Conservation (phyloP, 2,888 invertebrate genomes). For the Lordiphosa fenestrarum region DNA sequence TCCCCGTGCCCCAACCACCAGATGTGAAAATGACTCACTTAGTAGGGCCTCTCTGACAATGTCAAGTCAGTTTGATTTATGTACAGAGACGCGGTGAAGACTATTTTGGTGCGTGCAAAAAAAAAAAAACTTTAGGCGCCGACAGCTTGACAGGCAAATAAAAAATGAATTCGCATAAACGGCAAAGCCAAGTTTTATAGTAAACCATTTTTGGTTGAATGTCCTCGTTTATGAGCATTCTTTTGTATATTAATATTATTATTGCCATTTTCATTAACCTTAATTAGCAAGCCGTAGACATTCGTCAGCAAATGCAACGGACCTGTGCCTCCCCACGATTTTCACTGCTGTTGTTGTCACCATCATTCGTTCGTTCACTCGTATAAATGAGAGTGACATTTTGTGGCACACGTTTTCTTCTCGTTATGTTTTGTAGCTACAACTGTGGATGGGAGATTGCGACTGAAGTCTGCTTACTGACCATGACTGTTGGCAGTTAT, state of each 20-base stretch:
- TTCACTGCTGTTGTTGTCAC: constrained; percentile 5
- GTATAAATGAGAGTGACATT: constrained; percentile 66
- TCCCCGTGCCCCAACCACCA: neutral
- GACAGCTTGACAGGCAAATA: constrained; percentile 43
- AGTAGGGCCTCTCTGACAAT: constrained; percentile 42
- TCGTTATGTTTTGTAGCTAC: constrained; percentile 6
- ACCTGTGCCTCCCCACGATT: constrained; percentile 10
- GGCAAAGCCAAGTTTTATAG: constrained; percentile 10
- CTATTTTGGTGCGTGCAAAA: constrained; percentile 24
- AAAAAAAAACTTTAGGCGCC: constrained; percentile 36
- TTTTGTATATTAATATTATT: constrained; percentile 35
- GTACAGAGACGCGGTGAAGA: constrained; percentile 12
- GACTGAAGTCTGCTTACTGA: constrained; percentile 19
- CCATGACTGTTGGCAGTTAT: constrained; percentile 25
- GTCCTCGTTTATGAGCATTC: constrained; percentile 61
- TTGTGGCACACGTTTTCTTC: constrained; percentile 64
- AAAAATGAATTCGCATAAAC: neutral
- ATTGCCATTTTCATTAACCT: constrained; percentile 69
- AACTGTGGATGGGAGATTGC: constrained; percentile 16
- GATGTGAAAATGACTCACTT: constrained; percentile 54
- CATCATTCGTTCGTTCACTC: constrained; percentile 21
- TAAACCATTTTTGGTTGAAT: constrained; percentile 34
- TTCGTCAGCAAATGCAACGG: constrained; percentile 51
- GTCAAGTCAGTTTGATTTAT: constrained; percentile 51
- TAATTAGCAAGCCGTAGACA: constrained; percentile 67